Evolutionary conservation across 2,888 invertebrate species (phyloP).

Genomic region (Timema podura): DNA sequence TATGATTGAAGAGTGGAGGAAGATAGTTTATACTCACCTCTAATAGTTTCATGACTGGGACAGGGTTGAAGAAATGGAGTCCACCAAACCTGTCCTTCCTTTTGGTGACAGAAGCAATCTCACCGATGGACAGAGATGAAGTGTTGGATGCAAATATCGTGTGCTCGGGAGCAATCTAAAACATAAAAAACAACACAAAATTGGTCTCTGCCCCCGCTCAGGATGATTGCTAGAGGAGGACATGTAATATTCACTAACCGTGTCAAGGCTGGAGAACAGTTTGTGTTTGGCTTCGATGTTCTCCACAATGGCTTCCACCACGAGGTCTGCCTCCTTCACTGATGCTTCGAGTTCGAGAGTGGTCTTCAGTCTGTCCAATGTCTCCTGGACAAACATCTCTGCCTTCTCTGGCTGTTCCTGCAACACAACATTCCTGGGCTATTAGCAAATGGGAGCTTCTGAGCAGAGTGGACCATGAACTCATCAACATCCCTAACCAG

Average conservation of each 20-base stretch:
- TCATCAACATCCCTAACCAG: too few relatives aligned
- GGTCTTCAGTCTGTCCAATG: constrained; percentile 57
- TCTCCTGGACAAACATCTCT: constrained; percentile 62
- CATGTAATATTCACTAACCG: constrained; percentile 44
- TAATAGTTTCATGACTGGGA: constrained; percentile 82
- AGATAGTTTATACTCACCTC: too few relatives aligned
- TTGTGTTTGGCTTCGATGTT: constrained; percentile 73
- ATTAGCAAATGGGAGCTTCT: too few relatives aligned
- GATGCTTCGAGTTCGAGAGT: constrained; percentile 58
- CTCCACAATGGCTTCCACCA: constrained; percentile 84
- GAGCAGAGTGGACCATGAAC: too few relatives aligned
- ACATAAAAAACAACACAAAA: constrained; percentile 19
- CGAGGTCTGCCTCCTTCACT: constrained; percentile 65
- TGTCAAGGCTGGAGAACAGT: constrained; percentile 68
- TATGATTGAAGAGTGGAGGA: too few relatives aligned
- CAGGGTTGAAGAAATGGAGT: constrained; percentile 90
- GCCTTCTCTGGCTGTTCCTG: constrained; percentile 59
- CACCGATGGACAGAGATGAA: constrained; percentile 78
- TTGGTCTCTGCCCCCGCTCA: neutral
- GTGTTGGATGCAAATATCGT: constrained; percentile 87
- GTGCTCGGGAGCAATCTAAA: constrained; percentile 61
- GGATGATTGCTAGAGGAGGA: neutral
- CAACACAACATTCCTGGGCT: constrained; percentile 24
- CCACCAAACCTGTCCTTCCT: constrained; percentile 77
- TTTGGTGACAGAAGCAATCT: constrained; percentile 70